Percentiles rank a stretch among this genome's conserved stretches.
These are phyloP conservation scores for Euphydryas editha DNA, from an alignment of 2,888 invertebrate genomes.

Conservation along the genomic window DNA sequence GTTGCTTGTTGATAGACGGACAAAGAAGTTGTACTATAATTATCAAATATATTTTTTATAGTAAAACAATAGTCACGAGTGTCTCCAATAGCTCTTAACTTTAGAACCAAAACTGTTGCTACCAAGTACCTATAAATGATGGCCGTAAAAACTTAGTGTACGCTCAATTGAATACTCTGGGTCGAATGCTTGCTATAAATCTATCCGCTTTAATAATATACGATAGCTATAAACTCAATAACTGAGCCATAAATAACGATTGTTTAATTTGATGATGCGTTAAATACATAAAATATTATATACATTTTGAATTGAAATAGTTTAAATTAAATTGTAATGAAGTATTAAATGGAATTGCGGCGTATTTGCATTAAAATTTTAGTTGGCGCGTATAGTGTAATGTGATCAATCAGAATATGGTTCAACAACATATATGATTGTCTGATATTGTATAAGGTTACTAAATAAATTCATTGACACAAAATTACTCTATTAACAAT, in stretches of 20 bases:
- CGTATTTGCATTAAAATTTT: not conserved
- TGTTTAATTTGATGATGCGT: slow-evolving; percentile 17
- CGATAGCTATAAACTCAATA: slow-evolving; percentile 23
- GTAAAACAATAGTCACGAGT: slow-evolving; percentile 3
- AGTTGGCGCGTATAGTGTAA: too few species aligned
- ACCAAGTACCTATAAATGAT: slow-evolving; percentile 12
- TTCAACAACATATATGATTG: too few species aligned
- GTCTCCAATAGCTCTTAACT: not conserved
- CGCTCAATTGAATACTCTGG: slow-evolving; percentile 24
- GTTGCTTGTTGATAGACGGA: too few species aligned
- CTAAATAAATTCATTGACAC: too few species aligned
- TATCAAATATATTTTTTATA: not conserved
- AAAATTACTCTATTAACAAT: too few species aligned
- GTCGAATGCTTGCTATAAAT: slow-evolving; percentile 28
- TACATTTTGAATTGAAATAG: not conserved
- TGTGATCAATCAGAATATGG: too few species aligned
- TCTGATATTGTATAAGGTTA: too few species aligned
- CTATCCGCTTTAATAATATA: slow-evolving; percentile 25
- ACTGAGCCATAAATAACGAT: slow-evolving; percentile 21
- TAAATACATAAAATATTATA: not conserved
- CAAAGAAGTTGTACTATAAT: not conserved
- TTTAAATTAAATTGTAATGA: slow-evolving; percentile 1
- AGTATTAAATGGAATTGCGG: not conserved
- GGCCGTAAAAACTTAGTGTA: slow-evolving; percentile 19
- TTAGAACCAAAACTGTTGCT: slow-evolving; percentile 6